Evolutionary conservation across 2,113 vertebrate genomes (phyloP).

Genomic region (Heterotilapia buettikoferi): DNA sequence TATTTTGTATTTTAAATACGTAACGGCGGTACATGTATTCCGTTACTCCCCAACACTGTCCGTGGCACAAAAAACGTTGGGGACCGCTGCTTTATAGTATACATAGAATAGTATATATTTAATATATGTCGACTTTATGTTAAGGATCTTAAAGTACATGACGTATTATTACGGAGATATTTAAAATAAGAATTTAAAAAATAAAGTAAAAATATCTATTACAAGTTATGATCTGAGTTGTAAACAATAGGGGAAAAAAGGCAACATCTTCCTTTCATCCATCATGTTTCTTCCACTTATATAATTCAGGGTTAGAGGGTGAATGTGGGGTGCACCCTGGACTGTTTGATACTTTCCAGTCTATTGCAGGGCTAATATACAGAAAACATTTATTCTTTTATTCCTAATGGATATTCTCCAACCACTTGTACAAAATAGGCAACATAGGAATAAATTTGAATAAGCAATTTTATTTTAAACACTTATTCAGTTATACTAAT

Average conservation of each 20-base stretch:
- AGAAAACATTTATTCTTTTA: background rate
- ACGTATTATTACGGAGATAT: background rate
- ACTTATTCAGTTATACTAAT: background rate
- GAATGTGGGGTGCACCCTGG: background rate
- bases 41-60: background rate
- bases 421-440: background rate
- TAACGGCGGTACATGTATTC: accelerated
- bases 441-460: background rate
- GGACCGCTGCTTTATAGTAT: background rate
- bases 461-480: background rate
- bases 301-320: background rate
- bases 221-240: background rate
- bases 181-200: background rate
- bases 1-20: background rate
- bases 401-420: background rate
- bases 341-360: background rate
- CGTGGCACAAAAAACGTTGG: background rate
- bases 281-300: background rate
- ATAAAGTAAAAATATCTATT: background rate
- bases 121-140: background rate
- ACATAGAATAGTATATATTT: background rate
- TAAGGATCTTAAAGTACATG: background rate
- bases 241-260: background rate
- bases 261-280: background rate
- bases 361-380: background rate